Evolutionary conservation across 2,888 invertebrate genomes (phyloP), one percentile per base, ranked within the genome.

Genomic region (Chironomus tentans): DNA sequence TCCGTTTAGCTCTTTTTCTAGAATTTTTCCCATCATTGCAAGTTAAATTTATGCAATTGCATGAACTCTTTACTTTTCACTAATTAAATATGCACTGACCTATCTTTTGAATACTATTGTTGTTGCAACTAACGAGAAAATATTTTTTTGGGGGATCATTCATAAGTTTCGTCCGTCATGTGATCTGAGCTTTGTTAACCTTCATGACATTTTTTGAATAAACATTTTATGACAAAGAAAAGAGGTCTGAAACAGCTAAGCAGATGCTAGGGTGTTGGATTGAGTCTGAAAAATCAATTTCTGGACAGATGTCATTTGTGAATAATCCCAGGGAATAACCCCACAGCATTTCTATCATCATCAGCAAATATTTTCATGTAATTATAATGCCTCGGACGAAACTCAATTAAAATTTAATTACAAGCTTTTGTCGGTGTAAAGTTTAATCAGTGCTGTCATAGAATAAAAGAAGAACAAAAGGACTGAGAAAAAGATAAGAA

Each of bases 391-490:
- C 18, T 4, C 12, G 28, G 28, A 46, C 68, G 6, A 68, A 68
- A 68, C 68, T 68, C 46, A 68, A 68, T 68, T 68, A 68, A 68
- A 68, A 28, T 68, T 68, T 68, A 68, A 68, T 68, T 68, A 38
- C 68, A 68, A 68, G 21, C 65, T 38, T 38, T 38, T 10, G 38
- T 38, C 38, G 38, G 38, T 38, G 2, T 38, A 38, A 38, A 38
- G 38, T 38, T 38, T 38, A 65, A 22, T 21, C 22, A 24, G 18
- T 65, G 18, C 21, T 21, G 22, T 65, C 65, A 65, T 65, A 21
- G 56, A 56, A 56, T 38, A 38, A 7, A 56, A 56, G 6, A 56
- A 56, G 15, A 56, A 18, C n/a, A 56, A 56, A 56, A 56, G 56
- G 56, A 18, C 56, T 38, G 38, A 4, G 10, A 10, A 10, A 38